phyloP scores from a whole-genome alignment of 2,113 vertebrate genomes.

The Aphyosemion australe region DNA sequence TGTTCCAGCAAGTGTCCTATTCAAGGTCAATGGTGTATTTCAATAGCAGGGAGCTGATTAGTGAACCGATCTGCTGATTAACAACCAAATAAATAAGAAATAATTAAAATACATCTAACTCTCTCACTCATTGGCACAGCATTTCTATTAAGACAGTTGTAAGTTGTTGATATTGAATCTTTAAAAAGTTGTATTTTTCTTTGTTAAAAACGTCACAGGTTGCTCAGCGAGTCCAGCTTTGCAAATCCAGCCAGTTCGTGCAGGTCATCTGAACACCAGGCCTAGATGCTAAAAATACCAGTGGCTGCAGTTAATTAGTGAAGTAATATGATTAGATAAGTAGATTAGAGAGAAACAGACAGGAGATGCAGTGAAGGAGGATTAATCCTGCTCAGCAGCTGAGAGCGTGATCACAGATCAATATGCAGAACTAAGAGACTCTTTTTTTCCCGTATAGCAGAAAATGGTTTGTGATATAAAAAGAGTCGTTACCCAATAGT shows the following conservation, averaged over 20 bases:
- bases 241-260: conserved; percentile 29
- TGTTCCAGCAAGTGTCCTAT: conserved; percentile 25
- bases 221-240: not conserved
- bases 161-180: no score
- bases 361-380: conserved; percentile 18
- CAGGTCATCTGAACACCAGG: conserved; percentile 48
- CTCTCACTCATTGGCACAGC: no score
- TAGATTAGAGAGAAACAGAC: conserved; percentile 56
- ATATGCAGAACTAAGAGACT: conserved; percentile 17
- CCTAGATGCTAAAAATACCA: conserved; percentile 68
- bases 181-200: not conserved
- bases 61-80: no score
- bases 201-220: conserved; percentile 11
- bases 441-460: conserved; percentile 16
- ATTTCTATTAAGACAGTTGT: no score
- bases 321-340: conserved; percentile 67
- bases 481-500: not conserved
- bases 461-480: not conserved
- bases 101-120: no score
- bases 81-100: no score
- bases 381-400: conserved; percentile 48
- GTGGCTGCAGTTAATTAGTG: conserved; percentile 62
- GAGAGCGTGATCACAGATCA: conserved; percentile 29
- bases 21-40: conserved; percentile 44
- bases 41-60: not conserved